Base-by-base conservation (phyloP, 2,888 invertebrate genomes). In the Heliconius hortense region DNA sequence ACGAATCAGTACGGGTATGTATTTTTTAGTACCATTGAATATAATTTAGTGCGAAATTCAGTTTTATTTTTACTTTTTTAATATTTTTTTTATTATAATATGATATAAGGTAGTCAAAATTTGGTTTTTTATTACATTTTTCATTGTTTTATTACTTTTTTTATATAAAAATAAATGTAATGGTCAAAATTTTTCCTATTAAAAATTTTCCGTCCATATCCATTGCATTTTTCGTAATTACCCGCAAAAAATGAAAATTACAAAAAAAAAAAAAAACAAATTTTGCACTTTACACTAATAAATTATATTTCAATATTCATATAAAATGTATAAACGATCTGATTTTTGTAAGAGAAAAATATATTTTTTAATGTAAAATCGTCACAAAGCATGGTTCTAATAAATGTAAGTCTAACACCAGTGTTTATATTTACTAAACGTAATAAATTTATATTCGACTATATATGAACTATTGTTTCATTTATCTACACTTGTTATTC, bases 1-100 rank as follows among this genome's bases (percentile, higher is more conserved):
- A 92, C 91, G 87, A 88, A 79, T 83, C 78, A 87, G 90, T 92
- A 92, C 93, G 92, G 92, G 92, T 93, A 91, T 89, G 80, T 78
- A 78, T 77, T 70, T 79, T 74, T 72, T 78, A 79, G 73, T 78
- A 82, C 79, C 81, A 79, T 75, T 76, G 73, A 72, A 60, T 78
- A 63, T 60, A 77, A 72, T 74, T 63, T 75, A 72, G 53, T 74
- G 56, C 62, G 35, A 72, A 62, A 72, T 77, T 69, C 28, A 43
- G 21, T 62, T 48, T 28, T 3, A 39, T 48, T 67, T 15, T 7
- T 26, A 15, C 26, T 26, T 60, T 24, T 59, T 15, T 26, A 13
- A 59, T 24, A 59, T 24, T 59, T 13, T 26, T 4, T 31, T 28
- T 18, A 18, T 60, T 11, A 60, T 26, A 15, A n/a, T n/a, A 56